Percentiles rank a stretch among this genome's conserved stretches.
These are phyloP conservation scores for Trachops cirrhosus DNA, from an alignment of 2,797 vertebrate genomes.

Conservation along the genomic window DNA sequence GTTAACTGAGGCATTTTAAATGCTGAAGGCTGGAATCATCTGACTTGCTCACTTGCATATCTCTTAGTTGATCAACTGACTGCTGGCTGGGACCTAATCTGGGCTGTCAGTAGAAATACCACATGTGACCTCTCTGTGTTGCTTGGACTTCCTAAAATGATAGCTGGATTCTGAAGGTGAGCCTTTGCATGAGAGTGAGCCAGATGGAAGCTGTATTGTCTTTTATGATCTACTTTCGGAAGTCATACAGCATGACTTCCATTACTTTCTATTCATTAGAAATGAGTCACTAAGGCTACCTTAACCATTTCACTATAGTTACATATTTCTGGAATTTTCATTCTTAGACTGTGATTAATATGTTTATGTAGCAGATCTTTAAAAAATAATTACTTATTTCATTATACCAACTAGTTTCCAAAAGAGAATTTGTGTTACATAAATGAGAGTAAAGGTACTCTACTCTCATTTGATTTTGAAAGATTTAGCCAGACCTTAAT, in stretches of 20 bases:
- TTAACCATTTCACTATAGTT: constrained; percentile 28
- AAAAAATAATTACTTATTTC: constrained; percentile 43
- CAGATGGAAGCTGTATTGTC: neutral
- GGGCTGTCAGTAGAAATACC: neutral
- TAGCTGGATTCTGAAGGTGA: constrained; percentile 29
- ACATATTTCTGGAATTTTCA: neutral
- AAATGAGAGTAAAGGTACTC: neutral
- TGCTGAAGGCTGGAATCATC: neutral
- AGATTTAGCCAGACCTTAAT: constrained; percentile 23
- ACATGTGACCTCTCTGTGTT: neutral
- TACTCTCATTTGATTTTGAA: constrained; percentile 23
- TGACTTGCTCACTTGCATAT: constrained; percentile 2
- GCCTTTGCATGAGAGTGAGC: neutral
- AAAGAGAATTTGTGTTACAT: constrained; percentile 30
- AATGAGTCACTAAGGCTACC: neutral
- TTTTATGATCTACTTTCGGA: constrained; percentile 30
- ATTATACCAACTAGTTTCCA: constrained; percentile 1
- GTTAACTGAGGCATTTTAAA: constrained; percentile 44
- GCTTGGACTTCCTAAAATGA: constrained; percentile 21
- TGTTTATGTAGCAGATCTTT: neutral
- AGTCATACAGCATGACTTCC: neutral
- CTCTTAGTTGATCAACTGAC: constrained; percentile 27
- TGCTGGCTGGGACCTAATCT: neutral
- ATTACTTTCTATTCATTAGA: constrained; percentile 1
- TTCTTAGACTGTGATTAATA: constrained; percentile 21